Base-by-base conservation (phyloP, 1,140 invertebrate species). In the Cherax quadricarinatus region DNA sequence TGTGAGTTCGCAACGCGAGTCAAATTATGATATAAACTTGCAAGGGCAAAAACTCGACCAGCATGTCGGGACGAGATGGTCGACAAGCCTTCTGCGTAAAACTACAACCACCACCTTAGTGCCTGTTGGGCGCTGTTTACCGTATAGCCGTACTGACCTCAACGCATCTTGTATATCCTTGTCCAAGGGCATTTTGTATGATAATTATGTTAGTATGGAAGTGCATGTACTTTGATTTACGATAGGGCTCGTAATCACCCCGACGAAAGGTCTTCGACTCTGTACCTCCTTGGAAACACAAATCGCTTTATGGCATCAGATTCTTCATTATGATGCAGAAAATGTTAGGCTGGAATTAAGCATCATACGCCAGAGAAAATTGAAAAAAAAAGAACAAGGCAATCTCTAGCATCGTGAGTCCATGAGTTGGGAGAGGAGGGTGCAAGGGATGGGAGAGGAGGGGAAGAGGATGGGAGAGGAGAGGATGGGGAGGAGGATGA, bases 151-250 rank as follows among this genome's bases (percentile, higher is more conserved):
- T 21, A 21, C 24, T 30, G 21, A 30, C 70, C 70, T 24, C n/a
- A 75, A 9, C n/a, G n/a, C 70, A 24, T 24, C 3, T 21, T 49
- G 83, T 86, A 30, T 86, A 66, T 86, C 83, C 62, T 86, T 73
- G 83, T 86, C 86, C 75, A 62, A 62, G 88, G 88, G 88, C 88
- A 89, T 83, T 83, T 83, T 75, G 88, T 89, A 89, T 89, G 88
- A 89, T 89, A 89, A 89, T 89, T 89, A 82, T 89, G 79, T 88
- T 88, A 88, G 87, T 83, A 66, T 82, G 88, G 88, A 82, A 89
- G 88, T 82, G 79, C 88, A 89, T 83, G 62, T 66, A 83, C 88
- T 89, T 89, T 89, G 88, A 89, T 89, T 89, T 89, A 89, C 82
- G 18, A 41, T 48, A 57, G 48, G 79, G 66, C 62, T 66, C 73